Evolutionary conservation across 1,140 invertebrate genomes (phyloP).

Genomic region (Drosophila busckii): DNA sequence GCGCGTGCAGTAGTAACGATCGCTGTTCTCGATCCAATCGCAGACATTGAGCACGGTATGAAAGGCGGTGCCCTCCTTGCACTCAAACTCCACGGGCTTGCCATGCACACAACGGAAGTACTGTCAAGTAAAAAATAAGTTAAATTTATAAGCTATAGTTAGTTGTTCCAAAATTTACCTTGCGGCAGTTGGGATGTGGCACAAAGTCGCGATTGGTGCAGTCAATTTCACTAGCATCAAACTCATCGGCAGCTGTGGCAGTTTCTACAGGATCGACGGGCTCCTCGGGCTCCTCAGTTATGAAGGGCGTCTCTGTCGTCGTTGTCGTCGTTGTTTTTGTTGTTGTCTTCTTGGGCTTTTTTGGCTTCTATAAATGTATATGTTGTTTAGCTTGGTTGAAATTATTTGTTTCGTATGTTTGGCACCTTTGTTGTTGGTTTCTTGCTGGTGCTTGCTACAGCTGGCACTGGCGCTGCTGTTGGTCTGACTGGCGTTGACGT

Average conservation of each 20-base stretch:
- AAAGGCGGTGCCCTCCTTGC: constrained; percentile 87
- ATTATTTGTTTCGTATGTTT: neutral
- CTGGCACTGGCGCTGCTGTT: constrained; percentile 43
- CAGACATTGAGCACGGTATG: constrained; percentile 84
- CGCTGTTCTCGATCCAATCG: constrained; percentile 88
- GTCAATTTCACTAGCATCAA: constrained; percentile 78
- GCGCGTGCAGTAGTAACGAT: constrained; percentile 80
- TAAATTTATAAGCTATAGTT: neutral
- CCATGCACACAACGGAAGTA: constrained; percentile 90
- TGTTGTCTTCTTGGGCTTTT: constrained; percentile 57
- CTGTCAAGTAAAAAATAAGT: constrained; percentile 77
- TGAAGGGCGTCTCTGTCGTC: constrained; percentile 32
- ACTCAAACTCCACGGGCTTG: constrained; percentile 85
- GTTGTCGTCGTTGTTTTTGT: constrained; percentile 39
- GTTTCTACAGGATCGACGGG: constrained; percentile 34
- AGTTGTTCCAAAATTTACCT: constrained; percentile 47
- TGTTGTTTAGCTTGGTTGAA: neutral
- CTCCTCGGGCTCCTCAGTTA: constrained; percentile 40
- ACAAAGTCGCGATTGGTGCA: constrained; percentile 83
- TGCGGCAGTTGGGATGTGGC: constrained; percentile 83
- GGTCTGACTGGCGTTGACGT: constrained; percentile 38
- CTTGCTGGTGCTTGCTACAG: constrained; percentile 44
- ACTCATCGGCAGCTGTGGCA: constrained; percentile 1
- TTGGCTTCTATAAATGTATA: constrained; percentile 41
- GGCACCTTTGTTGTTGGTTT: constrained; percentile 60